Evolutionary conservation across 2,113 vertebrate species (phyloP), one percentile per base, ranked within the genome.

Genomic region (Pituophis catenifer): DNA sequence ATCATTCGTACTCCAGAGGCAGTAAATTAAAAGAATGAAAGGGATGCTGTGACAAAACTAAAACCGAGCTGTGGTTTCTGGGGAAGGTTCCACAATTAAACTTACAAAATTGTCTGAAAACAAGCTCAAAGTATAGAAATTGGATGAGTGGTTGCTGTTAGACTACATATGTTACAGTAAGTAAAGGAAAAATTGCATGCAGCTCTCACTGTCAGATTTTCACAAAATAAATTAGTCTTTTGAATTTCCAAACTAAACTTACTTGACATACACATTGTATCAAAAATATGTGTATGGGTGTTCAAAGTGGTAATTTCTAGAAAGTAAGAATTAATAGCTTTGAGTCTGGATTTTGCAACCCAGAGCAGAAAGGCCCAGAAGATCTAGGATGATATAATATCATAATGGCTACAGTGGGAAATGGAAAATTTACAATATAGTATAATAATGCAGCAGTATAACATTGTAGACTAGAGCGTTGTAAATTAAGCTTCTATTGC

Each of bases 31-130:
- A 87, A 87, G 44, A 29, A 92, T 89, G 90, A 54, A 95, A 55
- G 57, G 0, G 0, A n/a, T 87, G 48, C 91, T 2, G 0, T 33
- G 90, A 57, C 11, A 89, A 91, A 88, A 88, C 3, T 90, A 93
- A 95, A 87, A 95, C 88, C 65, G 92, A 88, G 91, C 90, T 52
- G 70, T 70, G 54, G 91, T 86, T 95, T 94, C 89, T 94, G 11
- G 94, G 86, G n/a, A 23, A 53, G 4, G 24, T 33, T 86, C 85
- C 86, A 90, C 95, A 24, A 70, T 86, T 92, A 89, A 91, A 93
- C 90, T 87, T 85, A 62, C 81, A 90, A 93, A 89, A 93, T 94
- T 94, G 90, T 1, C 0, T 9, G 44, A 94, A 70, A 33, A 86
- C 17, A 0, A 52, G 8, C 85, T 85, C 29, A 81, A 92, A 95